phyloP scores from a whole-genome alignment of 2,888 invertebrate species.

The Agrotis ipsilon region DNA sequence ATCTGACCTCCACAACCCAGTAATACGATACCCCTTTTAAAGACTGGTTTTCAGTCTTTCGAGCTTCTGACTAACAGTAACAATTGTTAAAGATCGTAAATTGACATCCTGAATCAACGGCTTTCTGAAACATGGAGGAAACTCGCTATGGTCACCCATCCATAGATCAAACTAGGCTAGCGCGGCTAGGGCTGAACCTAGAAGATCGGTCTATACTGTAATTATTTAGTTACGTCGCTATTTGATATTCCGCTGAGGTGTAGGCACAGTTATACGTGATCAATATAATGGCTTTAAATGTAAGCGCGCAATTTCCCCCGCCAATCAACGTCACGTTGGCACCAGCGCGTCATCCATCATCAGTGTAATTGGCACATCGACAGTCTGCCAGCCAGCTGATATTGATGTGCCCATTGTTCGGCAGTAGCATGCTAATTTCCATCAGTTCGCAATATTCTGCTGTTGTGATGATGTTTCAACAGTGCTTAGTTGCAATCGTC shows the following conservation, averaged over 20 bases:
- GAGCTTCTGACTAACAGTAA: too few relatives aligned
- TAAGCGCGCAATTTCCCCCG: not conserved
- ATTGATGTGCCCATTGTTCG: not conserved
- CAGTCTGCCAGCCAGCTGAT: conserved; percentile 11
- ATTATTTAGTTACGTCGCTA: too few relatives aligned
- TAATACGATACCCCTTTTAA: too few relatives aligned
- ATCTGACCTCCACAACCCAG: too few relatives aligned
- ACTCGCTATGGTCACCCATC: too few relatives aligned
- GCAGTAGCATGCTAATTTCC: not conserved
- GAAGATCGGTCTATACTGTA: too few relatives aligned
- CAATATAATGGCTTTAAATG: conserved; percentile 4
- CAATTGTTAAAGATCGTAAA: too few relatives aligned
- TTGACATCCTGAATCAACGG: too few relatives aligned
- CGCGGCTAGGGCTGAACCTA: too few relatives aligned
- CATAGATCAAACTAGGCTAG: too few relatives aligned
- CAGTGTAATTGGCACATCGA: conserved; percentile 36
- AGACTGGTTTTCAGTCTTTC: too few relatives aligned
- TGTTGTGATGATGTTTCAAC: not conserved
- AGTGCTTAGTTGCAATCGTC: not conserved
- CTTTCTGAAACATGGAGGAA: too few relatives aligned
- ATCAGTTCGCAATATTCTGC: not conserved
- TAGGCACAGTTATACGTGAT: not conserved
- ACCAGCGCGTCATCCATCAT: conserved; percentile 39
- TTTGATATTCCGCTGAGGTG: not conserved
- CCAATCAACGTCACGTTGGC: conserved; percentile 20